These are phyloP conservation scores for Andrena dorsata DNA, from an alignment of 2,888 invertebrate genomes.

Conservation along the genomic window DNA sequence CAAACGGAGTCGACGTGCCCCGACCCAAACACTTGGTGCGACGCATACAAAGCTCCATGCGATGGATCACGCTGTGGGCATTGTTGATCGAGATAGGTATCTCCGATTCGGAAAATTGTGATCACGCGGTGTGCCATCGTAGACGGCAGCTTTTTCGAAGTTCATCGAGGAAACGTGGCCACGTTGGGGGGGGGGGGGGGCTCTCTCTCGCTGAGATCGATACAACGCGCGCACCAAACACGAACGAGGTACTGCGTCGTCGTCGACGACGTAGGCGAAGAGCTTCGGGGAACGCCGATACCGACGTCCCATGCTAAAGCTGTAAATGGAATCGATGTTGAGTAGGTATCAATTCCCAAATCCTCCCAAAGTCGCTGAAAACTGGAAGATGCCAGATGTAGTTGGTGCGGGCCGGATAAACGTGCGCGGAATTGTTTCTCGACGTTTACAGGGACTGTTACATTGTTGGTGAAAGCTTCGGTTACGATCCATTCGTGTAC, in stretches of 20 bases:
- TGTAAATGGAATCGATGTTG: neutral
- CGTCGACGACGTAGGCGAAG: constrained; percentile 40
- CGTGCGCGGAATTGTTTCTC: no score
- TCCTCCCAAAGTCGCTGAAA: constrained; percentile 6
- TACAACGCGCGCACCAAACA: constrained; percentile 70
- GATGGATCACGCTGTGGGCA: neutral
- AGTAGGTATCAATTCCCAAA: neutral
- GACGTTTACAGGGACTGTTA: no score
- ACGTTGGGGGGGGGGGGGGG: constrained; percentile 24
- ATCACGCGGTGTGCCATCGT: constrained; percentile 16
- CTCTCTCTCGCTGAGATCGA: constrained; percentile 68
- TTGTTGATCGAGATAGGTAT: constrained; percentile 12
- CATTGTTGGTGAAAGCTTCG: no score
- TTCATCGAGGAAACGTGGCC: constrained; percentile 57
- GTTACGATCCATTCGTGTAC: no score
- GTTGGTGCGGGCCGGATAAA: neutral
- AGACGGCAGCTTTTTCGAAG: constrained; percentile 55
- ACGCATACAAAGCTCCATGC: neutral
- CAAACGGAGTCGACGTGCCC: neutral
- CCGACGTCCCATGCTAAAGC: neutral
- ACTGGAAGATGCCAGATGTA: neutral
- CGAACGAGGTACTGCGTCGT: constrained; percentile 56
- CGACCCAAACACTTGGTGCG: constrained; percentile 1
- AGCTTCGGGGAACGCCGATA: constrained; percentile 10
- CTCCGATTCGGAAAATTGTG: neutral